A percentile compares a stretch with the other conserved stretches of the same genome.
These are phyloP conservation scores for Zoanthus sociatus DNA, from an alignment of 92 coral and sea anemone genomes.

Conservation along the genomic window DNA sequence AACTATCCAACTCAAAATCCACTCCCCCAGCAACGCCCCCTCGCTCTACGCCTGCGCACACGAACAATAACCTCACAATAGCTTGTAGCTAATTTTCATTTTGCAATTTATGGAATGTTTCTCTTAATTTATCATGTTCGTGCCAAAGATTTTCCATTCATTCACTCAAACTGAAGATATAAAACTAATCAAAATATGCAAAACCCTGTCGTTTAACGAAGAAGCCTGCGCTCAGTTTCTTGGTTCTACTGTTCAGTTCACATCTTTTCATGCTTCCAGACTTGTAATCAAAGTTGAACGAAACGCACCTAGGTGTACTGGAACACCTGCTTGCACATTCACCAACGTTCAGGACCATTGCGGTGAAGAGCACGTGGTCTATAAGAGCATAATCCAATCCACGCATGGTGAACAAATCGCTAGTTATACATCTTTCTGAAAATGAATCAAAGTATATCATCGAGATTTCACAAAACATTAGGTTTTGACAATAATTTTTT, in stretches of 20 bases:
- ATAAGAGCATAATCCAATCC: slow-evolving; percentile 5
- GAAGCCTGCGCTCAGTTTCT: neutral
- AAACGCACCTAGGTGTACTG: neutral
- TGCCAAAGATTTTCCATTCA: too few species aligned
- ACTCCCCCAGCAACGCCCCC: too few species aligned
- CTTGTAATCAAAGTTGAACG: slow-evolving; percentile 13
- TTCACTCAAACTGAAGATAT: neutral
- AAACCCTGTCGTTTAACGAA: slow-evolving; percentile 16
- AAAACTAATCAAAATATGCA: slow-evolving; percentile 3
- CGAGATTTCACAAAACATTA: too few species aligned
- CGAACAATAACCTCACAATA: too few species aligned
- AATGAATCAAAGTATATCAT: neutral
- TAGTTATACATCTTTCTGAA: neutral
- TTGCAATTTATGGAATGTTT: too few species aligned
- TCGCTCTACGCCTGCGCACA: too few species aligned
- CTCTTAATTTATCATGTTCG: too few species aligned
- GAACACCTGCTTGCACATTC: neutral
- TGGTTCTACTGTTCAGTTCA: neutral
- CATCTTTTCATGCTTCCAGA: slow-evolving; percentile 1
- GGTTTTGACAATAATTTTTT: too few species aligned
- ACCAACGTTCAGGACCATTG: neutral
- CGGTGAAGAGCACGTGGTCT: neutral
- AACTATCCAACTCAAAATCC: too few species aligned
- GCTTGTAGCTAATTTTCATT: too few species aligned
- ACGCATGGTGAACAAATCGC: neutral